phyloP scores from a whole-genome alignment of 2,888 invertebrate genomes.

The Brachycybe producta region DNA sequence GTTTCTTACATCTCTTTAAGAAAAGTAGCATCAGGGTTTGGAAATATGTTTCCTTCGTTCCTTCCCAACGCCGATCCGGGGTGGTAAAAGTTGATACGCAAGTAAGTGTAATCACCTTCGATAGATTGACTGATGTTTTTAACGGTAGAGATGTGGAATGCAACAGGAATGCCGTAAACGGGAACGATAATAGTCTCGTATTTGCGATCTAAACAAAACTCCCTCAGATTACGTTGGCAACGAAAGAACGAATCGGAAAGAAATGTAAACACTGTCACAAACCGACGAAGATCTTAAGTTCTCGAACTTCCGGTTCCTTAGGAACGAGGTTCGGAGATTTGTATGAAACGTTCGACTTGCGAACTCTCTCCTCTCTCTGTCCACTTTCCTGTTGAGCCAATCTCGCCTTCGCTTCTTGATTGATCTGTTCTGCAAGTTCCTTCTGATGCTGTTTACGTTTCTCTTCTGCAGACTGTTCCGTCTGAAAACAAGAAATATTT shows the following conservation, averaged over 20 bases:
- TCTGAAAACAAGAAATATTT: constrained; percentile 34
- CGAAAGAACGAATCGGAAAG: not conserved
- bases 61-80: constrained; percentile 93
- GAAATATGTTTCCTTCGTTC: constrained; percentile 78
- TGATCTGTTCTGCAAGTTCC: constrained; percentile 76
- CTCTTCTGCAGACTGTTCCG: constrained; percentile 91
- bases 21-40: constrained; percentile 91
- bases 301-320: constrained; percentile 79
- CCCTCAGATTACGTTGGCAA: not conserved
- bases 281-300: constrained; percentile 86
- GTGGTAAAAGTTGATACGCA: constrained; percentile 94
- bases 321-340: constrained; percentile 87
- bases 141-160: constrained; percentile 97
- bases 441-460: constrained; percentile 94
- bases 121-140: constrained; percentile 98
- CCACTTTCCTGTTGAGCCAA: constrained; percentile 58
- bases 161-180: constrained; percentile 87
- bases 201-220: constrained; percentile 61
- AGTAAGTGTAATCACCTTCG: constrained; percentile 97
- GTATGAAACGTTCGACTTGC: constrained; percentile 91
- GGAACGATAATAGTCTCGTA: constrained; percentile 98
- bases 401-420: constrained; percentile 84
- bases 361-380: constrained; percentile 56
- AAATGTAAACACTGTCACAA: not conserved
- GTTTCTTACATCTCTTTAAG: constrained; percentile 85